Evolutionary conservation across 1,140 invertebrate species (phyloP).

Genomic region (Penaeus japonicus): DNA sequence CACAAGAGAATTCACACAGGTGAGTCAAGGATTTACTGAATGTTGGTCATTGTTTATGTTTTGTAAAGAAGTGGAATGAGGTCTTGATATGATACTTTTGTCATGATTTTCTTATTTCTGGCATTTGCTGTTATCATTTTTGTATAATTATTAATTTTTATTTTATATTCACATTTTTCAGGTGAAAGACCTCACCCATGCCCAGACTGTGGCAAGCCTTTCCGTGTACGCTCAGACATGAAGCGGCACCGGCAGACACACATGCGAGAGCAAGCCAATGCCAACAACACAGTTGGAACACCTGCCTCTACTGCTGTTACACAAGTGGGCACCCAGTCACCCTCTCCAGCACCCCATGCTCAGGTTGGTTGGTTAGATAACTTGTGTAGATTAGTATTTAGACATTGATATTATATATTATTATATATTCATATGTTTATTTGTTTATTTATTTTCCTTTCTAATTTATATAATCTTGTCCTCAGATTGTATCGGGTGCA

Average conservation of each 20-base stretch:
- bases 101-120: no score
- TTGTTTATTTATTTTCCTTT: background rate
- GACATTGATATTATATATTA: background rate
- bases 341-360: background rate
- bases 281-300: background rate
- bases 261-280: constrained; percentile 66
- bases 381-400: no score
- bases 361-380: background rate
- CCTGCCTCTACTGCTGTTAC: background rate
- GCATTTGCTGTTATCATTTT: no score
- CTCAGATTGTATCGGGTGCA: constrained; percentile 26
- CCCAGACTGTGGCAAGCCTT: constrained; percentile 80
- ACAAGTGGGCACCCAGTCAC: constrained; percentile 22
- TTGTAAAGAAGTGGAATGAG: no score
- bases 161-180: constrained; percentile 59
- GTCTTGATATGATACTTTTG: no score
- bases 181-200: constrained; percentile 84
- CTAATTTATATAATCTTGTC: background rate
- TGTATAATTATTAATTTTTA: background rate
- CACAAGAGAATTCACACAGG: constrained; percentile 92
- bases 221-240: constrained; percentile 85
- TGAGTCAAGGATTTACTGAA: constrained; percentile 59
- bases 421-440: background rate
- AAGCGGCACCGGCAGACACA: constrained; percentile 87
- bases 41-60: background rate